Base-by-base conservation (phyloP, 2,888 invertebrate genomes). In the Lysandra coridon region DNA sequence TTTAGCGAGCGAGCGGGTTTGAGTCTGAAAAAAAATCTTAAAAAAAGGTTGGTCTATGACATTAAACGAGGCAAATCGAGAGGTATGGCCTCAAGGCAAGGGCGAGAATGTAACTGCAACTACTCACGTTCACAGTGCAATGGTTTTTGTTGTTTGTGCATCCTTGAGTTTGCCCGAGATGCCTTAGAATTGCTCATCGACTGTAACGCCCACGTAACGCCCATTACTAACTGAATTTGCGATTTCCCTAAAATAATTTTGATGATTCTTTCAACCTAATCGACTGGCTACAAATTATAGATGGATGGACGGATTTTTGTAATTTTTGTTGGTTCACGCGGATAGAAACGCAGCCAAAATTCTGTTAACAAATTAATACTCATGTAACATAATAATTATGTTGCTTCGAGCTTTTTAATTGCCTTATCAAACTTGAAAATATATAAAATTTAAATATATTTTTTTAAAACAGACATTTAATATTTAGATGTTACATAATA, bases 51-150 rank as follows among this genome's bases (percentile, higher is more conserved):
- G 79, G 12, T 49, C 78, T 86, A 84, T 91, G 90, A 90, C 90
- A 89, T 90, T 91, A 89, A 88, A 81, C 86, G 83, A 88, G 85
- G 83, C 62, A 86, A 80, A 89, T 87, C 85, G 91, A 90, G 89
- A 89, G 91, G 89, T 80, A 84, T 84, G 89, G 86, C 89, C 91
- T 91, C 86, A 88, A 87, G 84, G 85, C 91, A 91, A 91, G 91
- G 90, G 90, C 90, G 86, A 83, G 75, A 79, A 78, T 80, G 76
- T 80, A 78, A 75, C 49, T 73, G 80, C 23, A 80, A 73, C 77
- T 76, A 62, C 44, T 53, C 64, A 80, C 73, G 74, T 78, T 73
- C 23, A 40, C 23, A 74, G 53, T 79, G 75, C 79, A 79, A 64
- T 33, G 33, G 76, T 76, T 76, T 76, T 76, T 76, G 76, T 76